These are phyloP conservation scores for Agrypnus murinus DNA, from an alignment of 2,888 invertebrate species.

Conservation along the genomic window DNA sequence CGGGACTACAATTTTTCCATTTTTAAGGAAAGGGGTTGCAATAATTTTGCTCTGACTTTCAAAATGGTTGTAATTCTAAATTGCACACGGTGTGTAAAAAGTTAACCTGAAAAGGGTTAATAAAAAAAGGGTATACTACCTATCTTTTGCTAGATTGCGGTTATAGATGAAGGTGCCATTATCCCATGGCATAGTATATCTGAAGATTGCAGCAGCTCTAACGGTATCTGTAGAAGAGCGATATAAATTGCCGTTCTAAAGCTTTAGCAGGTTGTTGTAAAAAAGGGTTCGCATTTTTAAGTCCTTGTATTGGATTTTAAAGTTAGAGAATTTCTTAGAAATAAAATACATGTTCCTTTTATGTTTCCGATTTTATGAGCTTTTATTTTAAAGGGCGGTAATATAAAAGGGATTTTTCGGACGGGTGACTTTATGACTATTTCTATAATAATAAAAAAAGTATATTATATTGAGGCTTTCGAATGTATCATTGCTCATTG, in stretches of 20 bases:
- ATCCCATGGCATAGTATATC: conserved; percentile 30
- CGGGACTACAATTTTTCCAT: no score
- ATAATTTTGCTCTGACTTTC: no score
- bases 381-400: conserved; percentile 13
- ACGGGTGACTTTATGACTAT: not conserved
- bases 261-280: conserved; percentile 46
- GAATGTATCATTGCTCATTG: not conserved
- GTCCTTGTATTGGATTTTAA: conserved; percentile 11
- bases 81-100: not conserved
- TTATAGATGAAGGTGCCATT: conserved; percentile 44
- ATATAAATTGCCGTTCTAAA: conserved; percentile 48
- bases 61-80: conserved; percentile 4
- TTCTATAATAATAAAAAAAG: not conserved
- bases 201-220: conserved; percentile 45
- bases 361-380: conserved; percentile 43
- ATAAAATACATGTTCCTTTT: conserved; percentile 32
- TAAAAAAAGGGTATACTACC: not conserved
- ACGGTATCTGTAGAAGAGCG: conserved; percentile 39
- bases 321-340: conserved; percentile 28
- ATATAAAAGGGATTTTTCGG: not conserved
- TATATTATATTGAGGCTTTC: not conserved
- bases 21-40: no score
- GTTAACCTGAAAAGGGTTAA: not conserved
- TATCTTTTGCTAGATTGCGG: no score
- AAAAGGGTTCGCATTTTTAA: conserved; percentile 51